Base-by-base conservation (phyloP, 2,113 vertebrate genomes). In the Furnarius figulus region DNA sequence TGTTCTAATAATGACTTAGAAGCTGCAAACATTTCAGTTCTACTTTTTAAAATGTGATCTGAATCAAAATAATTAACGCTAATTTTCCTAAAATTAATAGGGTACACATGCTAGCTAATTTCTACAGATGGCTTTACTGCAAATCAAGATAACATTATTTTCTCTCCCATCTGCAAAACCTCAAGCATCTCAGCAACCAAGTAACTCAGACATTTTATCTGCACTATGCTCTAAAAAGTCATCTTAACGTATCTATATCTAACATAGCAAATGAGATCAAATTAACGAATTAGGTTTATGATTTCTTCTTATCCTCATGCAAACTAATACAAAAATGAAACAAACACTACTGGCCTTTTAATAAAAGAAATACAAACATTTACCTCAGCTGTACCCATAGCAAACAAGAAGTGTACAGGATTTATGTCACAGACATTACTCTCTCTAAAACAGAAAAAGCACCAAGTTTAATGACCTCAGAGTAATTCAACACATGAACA, bases 361-460 rank as follows among this genome's bases (percentile, higher is more conserved):
- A 50, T 37, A 71, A 76, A 85, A 85, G 15, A 14, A 78, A 89
- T 55, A 52, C 35, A 95, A 97, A 71, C 7, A 52, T 93, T 98
- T 96, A 99, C 99, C 98, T 99, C 99, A 63, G 98, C 77, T 0
- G 98, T 98, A 55, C 99, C 99, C 61, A 99, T 96, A 84, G 99
- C 99, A 87, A 99, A 99, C 84, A 99, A 97, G 77, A 99, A 98
- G 97, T 99, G 99, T 13, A 98, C 97, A 12, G 98, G 97, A 95
- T 99, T 99, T 96, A 99, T 99, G 97, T 99, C 99, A 58, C 99
- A 99, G 52, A 98, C 99, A 10, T 99, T 99, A 95, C 98, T 99
- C 97, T 99, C 99, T 67, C 99, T 99, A 83, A 23, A 97, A 97
- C 6, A 88, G 50, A 49, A 85, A 95, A 85, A 90, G 4, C 0